These are phyloP conservation scores for Heterotilapia buettikoferi DNA, from an alignment of 2,113 vertebrate genomes.

Conservation along the genomic window DNA sequence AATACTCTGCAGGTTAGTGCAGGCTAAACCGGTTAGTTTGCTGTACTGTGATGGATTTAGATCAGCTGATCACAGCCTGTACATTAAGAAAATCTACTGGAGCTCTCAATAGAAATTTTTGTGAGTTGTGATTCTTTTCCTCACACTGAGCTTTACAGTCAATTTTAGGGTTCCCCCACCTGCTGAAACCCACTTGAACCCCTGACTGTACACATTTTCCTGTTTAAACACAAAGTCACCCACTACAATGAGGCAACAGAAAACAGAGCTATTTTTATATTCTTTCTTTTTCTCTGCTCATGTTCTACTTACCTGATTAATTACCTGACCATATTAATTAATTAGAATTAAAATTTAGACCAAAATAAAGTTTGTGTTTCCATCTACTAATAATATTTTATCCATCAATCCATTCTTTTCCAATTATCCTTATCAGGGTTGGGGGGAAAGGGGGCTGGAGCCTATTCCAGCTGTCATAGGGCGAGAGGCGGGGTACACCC, in stretches of 20 bases:
- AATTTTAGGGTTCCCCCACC: neutral
- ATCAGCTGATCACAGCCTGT: neutral
- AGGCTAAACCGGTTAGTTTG: neutral
- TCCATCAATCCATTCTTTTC: neutral
- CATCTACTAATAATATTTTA: neutral
- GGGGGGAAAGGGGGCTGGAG: accelerated
- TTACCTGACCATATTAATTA: neutral
- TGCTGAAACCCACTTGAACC: neutral
- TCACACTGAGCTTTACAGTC: neutral
- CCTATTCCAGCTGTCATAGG: neutral
- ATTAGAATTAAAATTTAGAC: neutral
- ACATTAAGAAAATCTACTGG: neutral
- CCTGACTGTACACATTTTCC: accelerated
- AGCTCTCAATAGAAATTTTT: neutral
- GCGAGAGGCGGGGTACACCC: accelerated
- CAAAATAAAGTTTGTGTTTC: neutral
- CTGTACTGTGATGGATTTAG: neutral
- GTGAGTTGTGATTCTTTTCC: neutral
- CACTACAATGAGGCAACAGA: neutral
- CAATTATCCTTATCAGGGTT: neutral
- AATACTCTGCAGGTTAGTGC: neutral
- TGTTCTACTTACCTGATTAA: neutral
- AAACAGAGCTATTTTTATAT: neutral
- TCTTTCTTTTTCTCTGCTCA: neutral
- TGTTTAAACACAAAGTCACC: neutral